phyloP scores from a whole-genome alignment of 2,797 vertebrate species.

The Tokudaia muenninki region DNA sequence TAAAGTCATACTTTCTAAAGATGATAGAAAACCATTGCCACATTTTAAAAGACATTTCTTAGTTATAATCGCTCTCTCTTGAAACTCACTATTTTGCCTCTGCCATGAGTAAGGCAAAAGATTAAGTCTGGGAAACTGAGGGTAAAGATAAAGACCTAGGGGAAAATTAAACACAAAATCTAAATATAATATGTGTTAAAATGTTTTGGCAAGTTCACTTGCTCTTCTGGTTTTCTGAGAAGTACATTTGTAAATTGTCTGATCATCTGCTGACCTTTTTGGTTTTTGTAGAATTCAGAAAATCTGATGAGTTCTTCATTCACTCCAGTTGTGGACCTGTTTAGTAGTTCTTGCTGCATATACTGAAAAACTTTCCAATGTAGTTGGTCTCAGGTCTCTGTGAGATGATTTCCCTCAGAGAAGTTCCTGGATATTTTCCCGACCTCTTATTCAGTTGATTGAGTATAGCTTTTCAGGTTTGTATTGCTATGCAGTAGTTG shows the following conservation, averaged over 20 bases:
- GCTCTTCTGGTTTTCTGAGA: conserved; percentile 37
- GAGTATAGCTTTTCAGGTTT: background rate
- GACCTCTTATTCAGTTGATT: conserved; percentile 21
- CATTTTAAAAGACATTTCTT: conserved; percentile 49
- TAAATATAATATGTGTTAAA: conserved; percentile 4
- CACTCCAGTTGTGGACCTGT: background rate
- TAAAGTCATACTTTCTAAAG: conserved; percentile 36
- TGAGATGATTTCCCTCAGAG: conserved; percentile 32
- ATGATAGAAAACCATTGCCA: conserved; percentile 46
- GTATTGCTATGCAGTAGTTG: background rate
- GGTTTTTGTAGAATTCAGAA: background rate
- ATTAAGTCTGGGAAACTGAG: conserved; percentile 12
- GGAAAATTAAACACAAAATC: conserved; percentile 45
- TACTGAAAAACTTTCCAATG: conserved; percentile 10
- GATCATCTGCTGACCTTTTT: background rate
- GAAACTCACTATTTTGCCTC: background rate
- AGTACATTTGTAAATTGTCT: conserved; percentile 31
- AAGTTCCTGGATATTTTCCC: conserved; percentile 48
- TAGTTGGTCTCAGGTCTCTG: conserved; percentile 4
- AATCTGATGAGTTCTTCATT: background rate
- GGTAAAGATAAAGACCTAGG: background rate
- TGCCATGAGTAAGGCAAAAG: conserved; percentile 7
- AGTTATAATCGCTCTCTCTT: conserved; percentile 33
- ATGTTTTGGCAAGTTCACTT: background rate
- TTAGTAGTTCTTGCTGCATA: background rate